Base-by-base conservation (phyloP, 2,888 invertebrate species). In the Sarcophaga caerulescens region DNA sequence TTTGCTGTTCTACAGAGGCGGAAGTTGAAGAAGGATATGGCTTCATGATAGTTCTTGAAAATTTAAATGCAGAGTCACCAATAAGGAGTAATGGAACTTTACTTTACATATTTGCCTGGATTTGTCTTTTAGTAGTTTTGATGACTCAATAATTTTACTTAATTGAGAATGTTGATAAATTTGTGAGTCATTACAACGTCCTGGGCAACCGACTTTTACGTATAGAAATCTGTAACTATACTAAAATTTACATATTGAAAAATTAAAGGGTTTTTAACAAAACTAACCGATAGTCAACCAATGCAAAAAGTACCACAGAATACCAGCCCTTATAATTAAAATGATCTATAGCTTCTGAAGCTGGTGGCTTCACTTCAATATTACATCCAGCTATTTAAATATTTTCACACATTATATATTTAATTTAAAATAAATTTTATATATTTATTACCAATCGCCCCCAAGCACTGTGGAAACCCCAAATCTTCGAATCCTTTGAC, bases 401-500 rank as follows among this genome's bases (percentile, higher is more conserved):
- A 25, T 25, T 25, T 25, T 3, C 3, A 25, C 25, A 25, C 25
- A 25, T 25, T 25, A 25, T 4, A 25, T 25, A 25, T 25, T 25
- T 25, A 25, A 25, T 25, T 25, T 25, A 25, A 25, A 25, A 25
- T 25, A 25, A 25, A 25, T 25, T 25, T 25, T 25, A 25, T 25
- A 25, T 23, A 3, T 23, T 23, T 25, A 25, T 47, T 47, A 47
- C 47, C 47, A 47, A 47, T 47, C 47, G 59, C 71, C 4, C 71
- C 71, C 60, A 35, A 44, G 35, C 35, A 35, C 59, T 71, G 59
- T 35, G 71, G 71, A 60, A 78, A 84, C 25, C 84, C 84, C 17
- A 83, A 17, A 14, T 12, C 21, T 25, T 84, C 25, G 23, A n/a
- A 84, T 19, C 79, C 75, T 63, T 84, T 52, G 11, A 79, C 84